Conservation (phyloP, 2,797 vertebrate genomes). For the Chrysocyon brachyurus region DNA sequence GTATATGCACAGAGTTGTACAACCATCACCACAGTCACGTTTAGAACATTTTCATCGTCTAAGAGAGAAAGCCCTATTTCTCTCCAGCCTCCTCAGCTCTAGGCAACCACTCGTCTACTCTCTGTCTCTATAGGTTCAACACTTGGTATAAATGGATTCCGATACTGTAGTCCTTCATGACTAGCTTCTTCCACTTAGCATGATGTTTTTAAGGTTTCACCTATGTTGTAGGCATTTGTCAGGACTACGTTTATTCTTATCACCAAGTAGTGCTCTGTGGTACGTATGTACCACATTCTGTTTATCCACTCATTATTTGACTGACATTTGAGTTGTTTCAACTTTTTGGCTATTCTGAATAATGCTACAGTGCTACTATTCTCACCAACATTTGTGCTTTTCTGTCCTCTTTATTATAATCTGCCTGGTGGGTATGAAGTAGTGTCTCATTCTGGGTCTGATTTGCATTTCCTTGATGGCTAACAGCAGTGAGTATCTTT, state of each 20-base stretch:
- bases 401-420: neutral
- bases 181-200: neutral
- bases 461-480: neutral
- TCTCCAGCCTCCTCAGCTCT: neutral
- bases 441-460: neutral
- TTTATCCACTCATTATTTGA: neutral
- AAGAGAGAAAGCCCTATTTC: neutral
- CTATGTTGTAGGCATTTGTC: neutral
- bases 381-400: neutral
- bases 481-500: neutral
- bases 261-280: neutral
- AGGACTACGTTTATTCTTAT: neutral
- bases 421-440: neutral
- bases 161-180: neutral
- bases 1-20: neutral
- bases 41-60: constrained; percentile 15
- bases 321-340: neutral
- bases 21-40: neutral
- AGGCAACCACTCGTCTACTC: neutral
- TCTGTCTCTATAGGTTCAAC: neutral
- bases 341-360: neutral
- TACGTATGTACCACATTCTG: neutral
- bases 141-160: neutral
- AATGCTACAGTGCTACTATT: neutral
- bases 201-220: neutral